These are phyloP conservation scores for Vimba vimba DNA, from an alignment of 2,113 vertebrate genomes.

Conservation along the genomic window DNA sequence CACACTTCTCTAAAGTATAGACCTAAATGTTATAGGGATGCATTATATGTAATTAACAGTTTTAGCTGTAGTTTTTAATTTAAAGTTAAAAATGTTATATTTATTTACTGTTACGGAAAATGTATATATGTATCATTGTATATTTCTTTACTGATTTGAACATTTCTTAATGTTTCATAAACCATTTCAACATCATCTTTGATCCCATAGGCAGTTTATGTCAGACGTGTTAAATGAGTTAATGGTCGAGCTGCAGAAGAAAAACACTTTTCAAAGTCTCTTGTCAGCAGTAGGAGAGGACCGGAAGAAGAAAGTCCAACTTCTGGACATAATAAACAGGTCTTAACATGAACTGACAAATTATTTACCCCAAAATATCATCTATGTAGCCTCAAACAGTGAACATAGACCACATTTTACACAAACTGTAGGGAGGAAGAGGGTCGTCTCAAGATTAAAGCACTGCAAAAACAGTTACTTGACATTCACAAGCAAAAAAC, in stretches of 20 bases:
- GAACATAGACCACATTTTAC: not conserved
- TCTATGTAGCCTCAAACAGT: not conserved
- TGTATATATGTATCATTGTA: not conserved
- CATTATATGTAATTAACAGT: not conserved
- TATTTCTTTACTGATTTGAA: not conserved
- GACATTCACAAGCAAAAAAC: slow-evolving; percentile 77
- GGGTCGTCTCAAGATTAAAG: slow-evolving; percentile 72
- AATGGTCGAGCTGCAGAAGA: slow-evolving; percentile 68
- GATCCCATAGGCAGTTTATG: slow-evolving; percentile 75
- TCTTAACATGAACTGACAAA: slow-evolving; percentile 57
- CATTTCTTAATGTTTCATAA: not conserved
- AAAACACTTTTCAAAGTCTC: slow-evolving; percentile 74
- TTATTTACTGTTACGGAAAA: too few species aligned
- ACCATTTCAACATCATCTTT: not conserved
- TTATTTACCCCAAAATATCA: not conserved
- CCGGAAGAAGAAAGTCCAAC: slow-evolving; percentile 69
- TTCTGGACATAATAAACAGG: slow-evolving; percentile 76
- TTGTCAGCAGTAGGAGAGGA: slow-evolving; percentile 71
- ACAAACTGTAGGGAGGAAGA: slow-evolving; percentile 77
- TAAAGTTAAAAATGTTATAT: not conserved
- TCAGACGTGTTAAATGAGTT: slow-evolving; percentile 69
- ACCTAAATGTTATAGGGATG: not conserved
- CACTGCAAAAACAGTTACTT: slow-evolving; percentile 78
- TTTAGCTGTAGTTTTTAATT: not conserved
- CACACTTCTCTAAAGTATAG: not conserved